Evolutionary conservation across 2,797 vertebrate species (phyloP).

Genomic region (Leptoclinus maculatus): DNA sequence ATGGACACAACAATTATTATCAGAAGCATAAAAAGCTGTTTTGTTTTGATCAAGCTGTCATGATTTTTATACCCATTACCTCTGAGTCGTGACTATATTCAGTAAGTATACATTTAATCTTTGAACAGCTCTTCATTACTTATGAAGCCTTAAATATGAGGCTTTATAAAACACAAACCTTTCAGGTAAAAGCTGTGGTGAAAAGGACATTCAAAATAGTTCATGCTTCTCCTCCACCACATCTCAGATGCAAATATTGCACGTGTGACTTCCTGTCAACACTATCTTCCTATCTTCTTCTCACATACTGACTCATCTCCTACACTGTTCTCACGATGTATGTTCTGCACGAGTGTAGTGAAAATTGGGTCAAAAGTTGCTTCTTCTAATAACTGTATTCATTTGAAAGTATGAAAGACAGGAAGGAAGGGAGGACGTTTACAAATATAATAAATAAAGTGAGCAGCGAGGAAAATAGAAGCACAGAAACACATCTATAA

Average conservation of each 20-base stretch:
- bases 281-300: not conserved
- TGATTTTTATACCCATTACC: not conserved
- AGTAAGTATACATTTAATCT: not conserved
- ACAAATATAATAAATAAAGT: not conserved
- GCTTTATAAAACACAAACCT: not conserved
- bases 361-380: not conserved
- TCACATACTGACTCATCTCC: conserved; percentile 38
- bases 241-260: no score
- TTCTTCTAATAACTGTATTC: not conserved
- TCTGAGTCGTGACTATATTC: not conserved
- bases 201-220: not conserved
- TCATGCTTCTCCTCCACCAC: no score
- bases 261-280: conserved; percentile 46
- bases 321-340: not conserved
- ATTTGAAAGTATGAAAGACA: conserved; percentile 13
- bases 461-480: not conserved
- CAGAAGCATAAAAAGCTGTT: not conserved
- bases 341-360: not conserved
- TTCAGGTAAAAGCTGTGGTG: not conserved
- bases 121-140: not conserved
- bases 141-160: not conserved
- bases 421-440: not conserved
- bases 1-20: conserved; percentile 17
- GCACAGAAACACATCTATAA: no score
- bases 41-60: not conserved